These are phyloP conservation scores for Uropsilus gracilis DNA, from an alignment of 2,113 vertebrate species.

Conservation along the genomic window DNA sequence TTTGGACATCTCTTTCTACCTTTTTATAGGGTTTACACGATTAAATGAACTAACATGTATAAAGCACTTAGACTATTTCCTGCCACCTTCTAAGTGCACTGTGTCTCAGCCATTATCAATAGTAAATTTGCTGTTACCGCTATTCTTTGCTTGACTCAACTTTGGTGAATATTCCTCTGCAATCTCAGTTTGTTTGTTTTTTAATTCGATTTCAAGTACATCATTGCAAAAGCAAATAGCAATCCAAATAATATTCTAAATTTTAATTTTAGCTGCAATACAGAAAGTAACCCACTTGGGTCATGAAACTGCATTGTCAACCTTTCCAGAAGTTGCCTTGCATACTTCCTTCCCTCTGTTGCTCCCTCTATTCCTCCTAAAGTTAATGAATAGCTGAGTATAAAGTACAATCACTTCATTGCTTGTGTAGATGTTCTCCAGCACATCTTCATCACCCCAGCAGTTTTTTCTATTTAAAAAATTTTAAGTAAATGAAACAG, in stretches of 20 bases:
- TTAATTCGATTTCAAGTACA: neutral
- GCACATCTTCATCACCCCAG: neutral
- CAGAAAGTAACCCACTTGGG: neutral
- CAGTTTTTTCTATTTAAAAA: neutral
- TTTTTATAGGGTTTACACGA: neutral
- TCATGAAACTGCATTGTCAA: neutral
- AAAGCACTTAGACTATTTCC: neutral
- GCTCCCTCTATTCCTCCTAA: neutral
- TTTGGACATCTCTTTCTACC: neutral
- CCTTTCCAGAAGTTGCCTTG: neutral
- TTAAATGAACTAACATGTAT: neutral
- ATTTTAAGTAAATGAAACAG: neutral
- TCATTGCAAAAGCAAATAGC: neutral
- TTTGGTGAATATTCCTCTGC: neutral
- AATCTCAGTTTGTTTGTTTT: neutral
- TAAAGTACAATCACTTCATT: neutral
- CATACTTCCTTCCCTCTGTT: neutral
- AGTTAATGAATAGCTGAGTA: neutral
- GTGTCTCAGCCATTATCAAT: constrained; percentile 4
- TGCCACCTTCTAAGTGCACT: neutral
- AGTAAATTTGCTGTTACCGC: neutral
- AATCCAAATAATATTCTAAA: neutral
- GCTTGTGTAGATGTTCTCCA: neutral
- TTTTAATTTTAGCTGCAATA: neutral
- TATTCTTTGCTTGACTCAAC: neutral